Conservation (phyloP, 2,797 vertebrate species). For the Acropternis orthonyx region DNA sequence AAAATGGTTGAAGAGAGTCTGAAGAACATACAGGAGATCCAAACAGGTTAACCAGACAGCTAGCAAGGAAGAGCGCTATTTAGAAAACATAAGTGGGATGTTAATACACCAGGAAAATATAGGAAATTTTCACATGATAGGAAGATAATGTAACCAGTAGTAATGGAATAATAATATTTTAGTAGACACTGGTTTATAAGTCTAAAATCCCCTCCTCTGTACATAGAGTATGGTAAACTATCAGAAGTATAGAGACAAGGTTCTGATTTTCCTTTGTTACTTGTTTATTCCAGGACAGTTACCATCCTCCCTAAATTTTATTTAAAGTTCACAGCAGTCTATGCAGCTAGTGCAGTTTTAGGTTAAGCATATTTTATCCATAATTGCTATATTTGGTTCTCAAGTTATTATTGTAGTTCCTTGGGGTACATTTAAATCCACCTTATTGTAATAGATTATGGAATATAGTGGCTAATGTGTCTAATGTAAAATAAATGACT, state of each 20-base stretch:
- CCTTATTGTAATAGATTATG: slow-evolving; percentile 88
- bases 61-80: neutral
- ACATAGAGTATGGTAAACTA: neutral
- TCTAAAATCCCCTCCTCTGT: neutral
- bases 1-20: neutral
- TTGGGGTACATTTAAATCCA: slow-evolving; percentile 86
- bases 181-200: neutral
- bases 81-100: neutral
- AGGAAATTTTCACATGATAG: neutral
- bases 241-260: neutral
- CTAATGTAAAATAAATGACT: slow-evolving; percentile 87
- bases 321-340: slow-evolving; percentile 78
- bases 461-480: slow-evolving; percentile 87
- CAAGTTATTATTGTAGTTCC: slow-evolving; percentile 84
- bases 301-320: slow-evolving; percentile 70
- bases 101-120: neutral
- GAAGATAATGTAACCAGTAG: neutral
- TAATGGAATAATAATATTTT: slow-evolving; percentile 13
- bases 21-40: neutral
- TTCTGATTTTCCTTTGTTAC: slow-evolving; percentile 7
- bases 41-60: neutral
- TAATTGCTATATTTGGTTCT: slow-evolving; percentile 86
- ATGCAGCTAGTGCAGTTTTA: slow-evolving; percentile 78
- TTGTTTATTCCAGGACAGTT: slow-evolving; percentile 64
- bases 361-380: slow-evolving; percentile 85